Base-by-base conservation (phyloP, 1,140 invertebrate species). In the Rhyacophila brunnea region DNA sequence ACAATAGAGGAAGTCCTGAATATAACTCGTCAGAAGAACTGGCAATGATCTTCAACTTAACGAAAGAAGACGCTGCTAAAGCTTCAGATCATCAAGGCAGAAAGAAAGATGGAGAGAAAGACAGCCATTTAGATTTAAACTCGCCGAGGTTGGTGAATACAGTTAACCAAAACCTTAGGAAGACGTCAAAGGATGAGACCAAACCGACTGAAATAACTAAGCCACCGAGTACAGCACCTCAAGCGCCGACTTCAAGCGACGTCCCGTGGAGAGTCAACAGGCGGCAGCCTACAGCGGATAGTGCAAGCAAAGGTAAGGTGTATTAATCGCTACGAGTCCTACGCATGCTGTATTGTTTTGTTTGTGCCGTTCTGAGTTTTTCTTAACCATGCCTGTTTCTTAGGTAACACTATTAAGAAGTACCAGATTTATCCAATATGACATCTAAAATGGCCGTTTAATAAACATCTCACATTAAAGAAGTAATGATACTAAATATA, bases 11-110 rank as follows among this genome's bases (percentile, higher is more conserved):
- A 65, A 79, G 75, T 14, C 80, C 81, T 45, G 81, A 83, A 68
- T 83, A 83, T 67, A 83, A 83, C 66, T 83, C 82, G 5, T 81
- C 81, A 60, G 82, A 83, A 67, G 82, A 83, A 66, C 70, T 83
- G 52, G 81, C 82, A 5, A 82, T 81, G 55, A 83, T 83, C 53
- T 83, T 83, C 69, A 78, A 78, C 58, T 60, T 77, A n/a, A 44
- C 28, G 14, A 43, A 44, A 50, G 71, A 73, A 19, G 67, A 68
- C 59, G 66, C 65, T 52, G 51, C 50, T 15, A 71, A 70, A 65
- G 51, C 63, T 28, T 57, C 52, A 1, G 60, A 32, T 53, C 65
- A 70, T 36, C 66, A 44, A 43, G 58, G 60, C 44, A 58, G 68
- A 10, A 68, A 68, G 36, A 65, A 68, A 43, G 52, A 69, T 28